Conservation (phyloP, 2,113 vertebrate species). For the Anolis sagrei region DNA sequence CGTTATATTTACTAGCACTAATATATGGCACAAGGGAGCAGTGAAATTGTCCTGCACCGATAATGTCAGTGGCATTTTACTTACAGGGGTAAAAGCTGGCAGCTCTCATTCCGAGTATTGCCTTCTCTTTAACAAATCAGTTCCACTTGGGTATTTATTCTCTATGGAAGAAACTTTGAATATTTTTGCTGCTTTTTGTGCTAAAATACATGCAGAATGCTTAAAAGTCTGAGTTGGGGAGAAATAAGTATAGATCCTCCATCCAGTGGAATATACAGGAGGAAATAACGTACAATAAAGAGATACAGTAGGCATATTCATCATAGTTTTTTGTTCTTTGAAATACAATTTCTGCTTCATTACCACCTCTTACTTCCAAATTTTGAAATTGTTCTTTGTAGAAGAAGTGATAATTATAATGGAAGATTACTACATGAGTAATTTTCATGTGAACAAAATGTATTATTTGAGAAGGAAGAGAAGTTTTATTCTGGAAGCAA, state of each 20-base stretch:
- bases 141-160: not conserved
- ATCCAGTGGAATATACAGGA: not conserved
- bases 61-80: fast-evolving
- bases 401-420: not conserved
- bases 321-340: not conserved
- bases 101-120: not conserved
- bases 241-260: not conserved
- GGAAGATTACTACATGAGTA: not conserved
- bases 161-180: constrained; percentile 16
- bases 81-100: not conserved
- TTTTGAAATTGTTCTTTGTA: not conserved
- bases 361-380: not conserved
- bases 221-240: too few species aligned
- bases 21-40: not conserved
- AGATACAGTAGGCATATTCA: not conserved
- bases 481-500: not conserved
- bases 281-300: not conserved
- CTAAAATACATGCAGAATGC: not conserved
- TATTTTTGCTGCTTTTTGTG: not conserved
- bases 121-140: not conserved
- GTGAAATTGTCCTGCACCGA: not conserved
- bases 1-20: too few species aligned
- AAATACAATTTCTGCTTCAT: not conserved
- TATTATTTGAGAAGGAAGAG: not conserved
- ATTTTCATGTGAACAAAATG: not conserved